Conservation (phyloP, 2,888 invertebrate genomes). For the Standfussiana lucernea region DNA sequence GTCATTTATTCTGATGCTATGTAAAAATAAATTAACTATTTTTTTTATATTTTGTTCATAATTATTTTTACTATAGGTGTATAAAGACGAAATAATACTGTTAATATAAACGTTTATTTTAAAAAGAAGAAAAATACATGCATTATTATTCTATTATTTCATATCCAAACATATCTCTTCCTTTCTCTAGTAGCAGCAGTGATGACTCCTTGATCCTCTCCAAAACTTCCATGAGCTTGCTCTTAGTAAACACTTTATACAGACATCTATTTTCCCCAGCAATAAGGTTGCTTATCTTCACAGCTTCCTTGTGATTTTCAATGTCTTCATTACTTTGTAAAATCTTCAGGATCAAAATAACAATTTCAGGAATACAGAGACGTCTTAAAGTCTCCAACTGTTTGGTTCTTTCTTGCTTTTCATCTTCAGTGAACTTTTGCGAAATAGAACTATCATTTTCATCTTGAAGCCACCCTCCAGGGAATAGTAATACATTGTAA, state of each 20-base stretch:
- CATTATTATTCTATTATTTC: constrained; percentile 77
- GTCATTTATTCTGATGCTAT: constrained; percentile 30
- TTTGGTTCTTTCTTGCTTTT: constrained; percentile 90
- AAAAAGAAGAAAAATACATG: constrained; percentile 58
- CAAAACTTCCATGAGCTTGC: constrained; percentile 94
- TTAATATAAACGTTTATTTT: constrained; percentile 80
- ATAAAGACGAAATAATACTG: constrained; percentile 69
- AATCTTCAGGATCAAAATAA: constrained; percentile 94
- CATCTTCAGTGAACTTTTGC: constrained; percentile 84
- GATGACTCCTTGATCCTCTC: constrained; percentile 95
- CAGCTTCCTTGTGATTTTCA: constrained; percentile 92
- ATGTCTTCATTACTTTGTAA: constrained; percentile 94
- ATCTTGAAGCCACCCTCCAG: constrained; percentile 97
- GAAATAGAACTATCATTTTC: constrained; percentile 89
- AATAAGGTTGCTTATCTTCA: constrained; percentile 94
- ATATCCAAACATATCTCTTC: constrained; percentile 96
- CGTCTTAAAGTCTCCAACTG: constrained; percentile 94
- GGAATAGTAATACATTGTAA: constrained; percentile 96
- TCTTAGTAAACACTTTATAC: constrained; percentile 95
- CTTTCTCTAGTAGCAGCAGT: constrained; percentile 93
- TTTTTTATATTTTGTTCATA: constrained; percentile 42
- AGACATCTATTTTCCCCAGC: constrained; percentile 95
- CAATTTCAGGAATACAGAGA: constrained; percentile 96
- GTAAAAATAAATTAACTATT: constrained; percentile 21
- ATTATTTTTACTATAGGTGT: constrained; percentile 56